Conservation (phyloP, 2,113 vertebrate species). For the Pseudolaguvia tuberculata region DNA sequence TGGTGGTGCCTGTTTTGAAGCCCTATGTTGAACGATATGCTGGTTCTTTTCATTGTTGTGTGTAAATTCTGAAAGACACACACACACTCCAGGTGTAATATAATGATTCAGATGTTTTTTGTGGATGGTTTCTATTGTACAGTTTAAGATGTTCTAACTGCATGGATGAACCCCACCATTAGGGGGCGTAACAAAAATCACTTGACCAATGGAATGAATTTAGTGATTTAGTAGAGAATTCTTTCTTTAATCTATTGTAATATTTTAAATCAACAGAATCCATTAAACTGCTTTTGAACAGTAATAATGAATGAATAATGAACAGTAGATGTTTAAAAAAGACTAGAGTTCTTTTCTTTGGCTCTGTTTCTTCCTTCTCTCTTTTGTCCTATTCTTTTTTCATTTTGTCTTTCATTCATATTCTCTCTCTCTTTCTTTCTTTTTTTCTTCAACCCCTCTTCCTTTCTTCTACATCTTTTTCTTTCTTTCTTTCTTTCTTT, state of each 20-base stretch:
- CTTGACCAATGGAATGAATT: slow-evolving; percentile 30
- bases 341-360: slow-evolving; percentile 47
- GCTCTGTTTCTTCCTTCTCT: slow-evolving; percentile 27
- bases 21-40: not conserved
- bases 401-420: slow-evolving; percentile 20
- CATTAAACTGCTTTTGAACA: slow-evolving; percentile 57
- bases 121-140: slow-evolving; percentile 73
- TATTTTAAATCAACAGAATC: slow-evolving; percentile 53
- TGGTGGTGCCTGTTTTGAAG: slow-evolving; percentile 19
- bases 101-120: slow-evolving; percentile 60
- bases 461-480: slow-evolving; percentile 47
- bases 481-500: not conserved
- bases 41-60: not conserved
- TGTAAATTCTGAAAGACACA: slow-evolving; percentile 38
- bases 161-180: slow-evolving; percentile 64
- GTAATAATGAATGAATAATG: too few species aligned
- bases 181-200: slow-evolving; percentile 36
- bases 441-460: slow-evolving; percentile 5
- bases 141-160: slow-evolving; percentile 67
- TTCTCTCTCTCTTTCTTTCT: slow-evolving; percentile 34
- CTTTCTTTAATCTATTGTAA: slow-evolving; percentile 34
- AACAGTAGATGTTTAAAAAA: slow-evolving; percentile 56
- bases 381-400: not conserved
- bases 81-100: slow-evolving; percentile 49
- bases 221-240: slow-evolving; percentile 15